These are phyloP conservation scores for Anastrepha obliqua DNA, from an alignment of 1,140 invertebrate species.

Conservation along the genomic window DNA sequence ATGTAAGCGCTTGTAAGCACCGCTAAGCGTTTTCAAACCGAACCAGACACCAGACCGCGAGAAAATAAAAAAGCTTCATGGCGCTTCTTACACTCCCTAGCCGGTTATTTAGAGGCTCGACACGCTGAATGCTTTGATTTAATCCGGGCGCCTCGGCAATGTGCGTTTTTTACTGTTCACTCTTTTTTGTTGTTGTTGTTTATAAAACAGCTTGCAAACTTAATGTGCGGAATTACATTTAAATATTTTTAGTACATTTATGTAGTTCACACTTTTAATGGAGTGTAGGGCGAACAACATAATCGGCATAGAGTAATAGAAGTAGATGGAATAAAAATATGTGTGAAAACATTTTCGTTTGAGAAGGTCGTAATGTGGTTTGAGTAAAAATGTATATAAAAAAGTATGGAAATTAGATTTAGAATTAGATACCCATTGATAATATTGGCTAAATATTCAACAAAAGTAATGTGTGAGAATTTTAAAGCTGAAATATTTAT, in stretches of 20 bases:
- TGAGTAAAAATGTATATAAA: too few species aligned
- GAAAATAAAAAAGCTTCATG: neutral
- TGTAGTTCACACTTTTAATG: constrained; percentile 31
- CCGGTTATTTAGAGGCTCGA: neutral
- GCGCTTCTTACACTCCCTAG: neutral
- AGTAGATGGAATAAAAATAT: neutral
- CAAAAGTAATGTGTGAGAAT: too few species aligned
- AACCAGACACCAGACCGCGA: neutral
- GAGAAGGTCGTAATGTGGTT: too few species aligned
- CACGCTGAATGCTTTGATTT: neutral
- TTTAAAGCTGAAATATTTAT: too few species aligned
- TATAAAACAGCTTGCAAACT: too few species aligned
- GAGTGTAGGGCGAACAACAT: neutral
- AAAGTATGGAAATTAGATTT: too few species aligned
- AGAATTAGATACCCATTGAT: too few species aligned
- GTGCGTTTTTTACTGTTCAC: too few species aligned
- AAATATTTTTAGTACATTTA: constrained; percentile 13
- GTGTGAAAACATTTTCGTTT: too few species aligned
- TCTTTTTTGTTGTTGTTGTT: neutral
- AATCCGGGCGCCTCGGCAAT: too few species aligned
- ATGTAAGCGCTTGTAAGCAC: constrained; percentile 40
- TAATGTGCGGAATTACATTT: constrained; percentile 18
- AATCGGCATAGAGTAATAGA: neutral
- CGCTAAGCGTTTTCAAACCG: constrained; percentile 13
- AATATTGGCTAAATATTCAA: too few species aligned